Evolutionary conservation across 2,888 invertebrate genomes (phyloP).

Genomic region (Lasioglossum leucozonium): DNA sequence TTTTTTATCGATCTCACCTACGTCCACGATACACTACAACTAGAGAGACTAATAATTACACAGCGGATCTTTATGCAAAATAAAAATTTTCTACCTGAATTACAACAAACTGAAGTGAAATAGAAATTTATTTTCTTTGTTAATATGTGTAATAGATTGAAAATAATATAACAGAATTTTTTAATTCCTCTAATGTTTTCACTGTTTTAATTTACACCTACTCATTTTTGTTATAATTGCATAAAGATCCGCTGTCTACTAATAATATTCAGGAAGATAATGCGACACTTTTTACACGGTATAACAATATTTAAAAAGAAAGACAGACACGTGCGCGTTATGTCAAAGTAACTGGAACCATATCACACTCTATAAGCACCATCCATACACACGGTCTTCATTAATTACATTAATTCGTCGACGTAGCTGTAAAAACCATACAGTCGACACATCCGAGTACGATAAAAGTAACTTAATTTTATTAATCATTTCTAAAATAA

Average conservation of each 20-base stretch:
- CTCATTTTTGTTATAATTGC: no score
- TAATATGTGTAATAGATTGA: no score
- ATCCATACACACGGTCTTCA: background rate
- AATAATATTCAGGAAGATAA: background rate
- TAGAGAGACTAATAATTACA: background rate
- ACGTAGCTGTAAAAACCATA: background rate
- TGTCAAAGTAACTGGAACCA: background rate
- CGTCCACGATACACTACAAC: background rate
- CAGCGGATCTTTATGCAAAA: no score
- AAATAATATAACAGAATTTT: no score
- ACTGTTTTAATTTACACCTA: no score
- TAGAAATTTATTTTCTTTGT: no score
- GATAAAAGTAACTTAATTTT: background rate
- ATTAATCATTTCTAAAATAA: constrained; percentile 5
- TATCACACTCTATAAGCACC: background rate
- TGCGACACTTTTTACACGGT: background rate
- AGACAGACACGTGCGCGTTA: background rate
- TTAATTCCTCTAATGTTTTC: no score
- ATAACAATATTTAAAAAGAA: background rate
- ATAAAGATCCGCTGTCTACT: no score
- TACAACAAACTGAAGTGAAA: no score
- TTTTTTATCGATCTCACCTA: background rate
- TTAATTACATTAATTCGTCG: background rate
- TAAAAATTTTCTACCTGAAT: no score
- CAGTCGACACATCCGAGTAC: background rate